Percentiles rank a stretch among this genome's conserved stretches.
phyloP scores from a whole-genome alignment of 2,888 invertebrate species.

The Scaptomyza flava region DNA sequence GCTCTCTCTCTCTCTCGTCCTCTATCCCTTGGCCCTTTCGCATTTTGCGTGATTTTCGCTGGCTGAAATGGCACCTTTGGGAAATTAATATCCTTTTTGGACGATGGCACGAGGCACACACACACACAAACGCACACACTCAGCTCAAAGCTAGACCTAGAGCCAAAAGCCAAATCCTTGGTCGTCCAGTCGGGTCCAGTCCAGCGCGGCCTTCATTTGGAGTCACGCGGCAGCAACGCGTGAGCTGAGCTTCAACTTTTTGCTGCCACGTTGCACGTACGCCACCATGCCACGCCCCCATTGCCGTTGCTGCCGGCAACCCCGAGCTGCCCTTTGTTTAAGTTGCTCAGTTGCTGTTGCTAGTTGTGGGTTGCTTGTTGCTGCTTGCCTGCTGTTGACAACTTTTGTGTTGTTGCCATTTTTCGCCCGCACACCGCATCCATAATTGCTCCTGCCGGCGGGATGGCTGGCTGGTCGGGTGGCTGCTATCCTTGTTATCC shows the following conservation, averaged over 20 bases:
- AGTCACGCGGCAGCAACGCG: slow-evolving; percentile 78
- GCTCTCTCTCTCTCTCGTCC: not conserved
- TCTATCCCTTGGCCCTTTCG: slow-evolving; percentile 24
- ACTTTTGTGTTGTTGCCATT: slow-evolving; percentile 65
- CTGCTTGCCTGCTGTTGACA: slow-evolving; percentile 71
- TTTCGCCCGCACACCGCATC: slow-evolving; percentile 26
- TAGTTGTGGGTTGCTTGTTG: slow-evolving; percentile 3
- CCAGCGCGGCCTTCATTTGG: slow-evolving; percentile 23
- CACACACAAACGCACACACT: slow-evolving; percentile 3
- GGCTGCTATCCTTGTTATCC: slow-evolving; percentile 66
- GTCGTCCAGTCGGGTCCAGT: slow-evolving; percentile 32
- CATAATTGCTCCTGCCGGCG: slow-evolving; percentile 60
- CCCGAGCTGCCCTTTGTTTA: slow-evolving; percentile 63
- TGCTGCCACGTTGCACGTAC: slow-evolving; percentile 75
- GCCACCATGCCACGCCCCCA: slow-evolving; percentile 21
- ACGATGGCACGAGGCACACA: slow-evolving; percentile 66
- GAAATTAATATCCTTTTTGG: slow-evolving; percentile 83
- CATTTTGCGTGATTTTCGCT: slow-evolving; percentile 76
- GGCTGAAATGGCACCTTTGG: slow-evolving; percentile 80
- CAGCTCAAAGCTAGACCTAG: slow-evolving; percentile 6
- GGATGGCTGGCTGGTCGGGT: slow-evolving; percentile 20
- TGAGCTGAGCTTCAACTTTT: slow-evolving; percentile 72
- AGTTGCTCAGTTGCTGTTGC: slow-evolving; percentile 31
- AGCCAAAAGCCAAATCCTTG: slow-evolving; percentile 30
- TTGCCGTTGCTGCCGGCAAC: slow-evolving; percentile 16